Percentiles rank a stretch among this genome's conserved stretches.
Evolutionary conservation across 2,113 vertebrate genomes (phyloP).

Genomic region (Rhipidura dahli): DNA sequence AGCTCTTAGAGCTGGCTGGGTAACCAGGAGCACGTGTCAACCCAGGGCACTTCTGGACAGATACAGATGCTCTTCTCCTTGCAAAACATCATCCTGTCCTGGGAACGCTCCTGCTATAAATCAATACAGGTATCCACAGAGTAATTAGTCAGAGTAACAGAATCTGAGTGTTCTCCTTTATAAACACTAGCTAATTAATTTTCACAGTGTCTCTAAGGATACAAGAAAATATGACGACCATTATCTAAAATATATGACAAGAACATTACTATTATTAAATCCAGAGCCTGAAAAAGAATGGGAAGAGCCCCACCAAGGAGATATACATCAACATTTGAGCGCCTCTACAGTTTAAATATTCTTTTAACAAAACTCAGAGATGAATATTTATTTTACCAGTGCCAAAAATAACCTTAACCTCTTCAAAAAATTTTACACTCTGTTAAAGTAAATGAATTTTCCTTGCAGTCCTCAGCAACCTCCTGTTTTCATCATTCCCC

Average conservation of each 20-base stretch:
- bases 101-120: background rate
- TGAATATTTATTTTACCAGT: background rate
- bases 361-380: slow-evolving; percentile 3
- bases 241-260: background rate
- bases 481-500: background rate
- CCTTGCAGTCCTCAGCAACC: background rate
- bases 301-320: background rate
- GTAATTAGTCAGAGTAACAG: slow-evolving; percentile 12
- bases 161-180: background rate
- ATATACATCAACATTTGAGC: background rate
- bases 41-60: background rate
- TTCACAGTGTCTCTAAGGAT: background rate
- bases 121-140: slow-evolving; percentile 22
- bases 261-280: slow-evolving; percentile 3
- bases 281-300: background rate
- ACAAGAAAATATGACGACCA: background rate
- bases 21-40: background rate
- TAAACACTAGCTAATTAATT: slow-evolving; percentile 44
- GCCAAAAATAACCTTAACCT: background rate
- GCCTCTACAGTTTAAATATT: background rate
- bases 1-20: background rate
- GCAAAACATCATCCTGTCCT: background rate
- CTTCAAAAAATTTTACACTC: background rate
- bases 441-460: background rate
- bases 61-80: background rate